Conservation (phyloP, 1,140 invertebrate species). For the Harpegnathos saltator region DNA sequence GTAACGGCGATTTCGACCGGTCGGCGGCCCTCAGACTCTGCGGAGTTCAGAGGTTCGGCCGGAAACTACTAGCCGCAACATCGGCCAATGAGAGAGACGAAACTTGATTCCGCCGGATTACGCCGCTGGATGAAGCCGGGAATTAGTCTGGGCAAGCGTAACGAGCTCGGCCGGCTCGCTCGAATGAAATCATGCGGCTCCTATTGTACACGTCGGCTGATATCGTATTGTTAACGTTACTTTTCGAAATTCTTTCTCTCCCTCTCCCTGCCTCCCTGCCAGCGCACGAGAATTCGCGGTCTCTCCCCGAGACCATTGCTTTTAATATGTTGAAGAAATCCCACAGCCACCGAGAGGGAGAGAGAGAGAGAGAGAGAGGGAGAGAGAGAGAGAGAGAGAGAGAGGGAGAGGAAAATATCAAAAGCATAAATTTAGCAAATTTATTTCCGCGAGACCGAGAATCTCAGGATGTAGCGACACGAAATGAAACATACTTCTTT, state of each 20-base stretch:
- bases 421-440: no score
- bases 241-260: background rate
- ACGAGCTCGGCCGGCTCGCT: constrained; percentile 31
- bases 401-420: no score
- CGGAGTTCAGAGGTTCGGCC: constrained; percentile 21
- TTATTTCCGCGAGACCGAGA: no score
- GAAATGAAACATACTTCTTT: no score
- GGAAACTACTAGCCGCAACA: constrained; percentile 38
- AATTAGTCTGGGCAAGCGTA: constrained; percentile 52
- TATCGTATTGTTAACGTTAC: background rate
- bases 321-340: no score
- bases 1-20: background rate
- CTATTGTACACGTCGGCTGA: constrained; percentile 10
- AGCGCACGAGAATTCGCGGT: background rate
- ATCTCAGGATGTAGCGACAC: no score
- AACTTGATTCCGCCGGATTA: constrained; percentile 57
- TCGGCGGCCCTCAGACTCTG: constrained; percentile 2
- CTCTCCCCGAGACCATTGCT: no score
- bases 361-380: no score
- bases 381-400: no score
- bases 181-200: constrained; percentile 52
- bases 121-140: constrained; percentile 39
- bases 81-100: constrained; percentile 43
- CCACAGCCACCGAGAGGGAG: no score
- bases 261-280: no score